Evolutionary conservation across 1,140 invertebrate genomes (phyloP).

Genomic region (Drosophila subobscura): DNA sequence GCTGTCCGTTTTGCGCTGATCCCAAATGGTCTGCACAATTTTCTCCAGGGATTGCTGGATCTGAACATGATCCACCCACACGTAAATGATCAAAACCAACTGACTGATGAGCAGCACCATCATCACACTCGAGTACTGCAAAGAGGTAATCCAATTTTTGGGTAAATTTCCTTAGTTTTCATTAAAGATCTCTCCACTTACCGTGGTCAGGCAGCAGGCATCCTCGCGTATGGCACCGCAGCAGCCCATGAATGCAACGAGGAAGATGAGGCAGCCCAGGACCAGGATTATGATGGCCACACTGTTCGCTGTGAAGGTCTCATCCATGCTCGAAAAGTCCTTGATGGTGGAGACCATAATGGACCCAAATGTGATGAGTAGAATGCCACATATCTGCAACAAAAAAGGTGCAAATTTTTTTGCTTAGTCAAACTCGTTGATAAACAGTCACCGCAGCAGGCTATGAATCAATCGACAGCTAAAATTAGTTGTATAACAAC

Average conservation of each 20-base stretch:
- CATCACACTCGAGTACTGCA: conserved; percentile 87
- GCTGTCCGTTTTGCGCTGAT: conserved; percentile 52
- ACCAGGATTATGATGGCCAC: conserved; percentile 88
- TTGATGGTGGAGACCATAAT: conserved; percentile 85
- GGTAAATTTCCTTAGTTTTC: neutral
- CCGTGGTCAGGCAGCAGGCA: conserved; percentile 91
- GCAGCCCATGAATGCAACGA: conserved; percentile 93
- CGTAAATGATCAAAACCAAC: conserved; percentile 86
- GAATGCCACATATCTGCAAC: conserved; percentile 87
- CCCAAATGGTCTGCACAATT: conserved; percentile 81
- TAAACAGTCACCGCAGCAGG: conserved; percentile 10
- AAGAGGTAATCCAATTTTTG: conserved; percentile 49
- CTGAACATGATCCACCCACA: conserved; percentile 85
- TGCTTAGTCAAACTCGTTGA: conserved; percentile 18
- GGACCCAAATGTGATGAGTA: conserved; percentile 86
- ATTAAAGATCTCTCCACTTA: conserved; percentile 81
- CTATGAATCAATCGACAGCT: conserved; percentile 16
- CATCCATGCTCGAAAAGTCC: conserved; percentile 84
- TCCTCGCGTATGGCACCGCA: conserved; percentile 93
- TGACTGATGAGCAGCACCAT: conserved; percentile 87
- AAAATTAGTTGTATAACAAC: conserved; percentile 2
- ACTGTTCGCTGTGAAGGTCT: conserved; percentile 84
- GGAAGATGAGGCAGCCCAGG: conserved; percentile 89
- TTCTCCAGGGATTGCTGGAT: conserved; percentile 83
- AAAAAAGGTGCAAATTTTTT: conserved; percentile 1